Conservation (phyloP, 2,113 vertebrate species). For the Myrmecobius fasciatus region DNA sequence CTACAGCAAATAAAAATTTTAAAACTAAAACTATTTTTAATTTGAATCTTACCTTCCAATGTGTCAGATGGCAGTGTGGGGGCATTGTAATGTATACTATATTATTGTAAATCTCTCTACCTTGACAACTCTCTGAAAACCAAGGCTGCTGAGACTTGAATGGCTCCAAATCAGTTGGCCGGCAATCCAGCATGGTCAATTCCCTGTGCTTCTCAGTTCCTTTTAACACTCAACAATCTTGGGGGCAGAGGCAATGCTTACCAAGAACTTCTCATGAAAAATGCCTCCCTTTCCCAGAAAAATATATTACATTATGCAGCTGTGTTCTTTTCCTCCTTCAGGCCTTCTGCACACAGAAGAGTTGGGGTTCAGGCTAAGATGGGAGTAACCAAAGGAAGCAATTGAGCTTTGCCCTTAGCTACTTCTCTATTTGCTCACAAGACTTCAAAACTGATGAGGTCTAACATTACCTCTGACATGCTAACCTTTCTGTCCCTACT, state of each 20-base stretch:
- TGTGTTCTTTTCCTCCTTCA: neutral
- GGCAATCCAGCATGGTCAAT: neutral
- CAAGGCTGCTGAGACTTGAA: neutral
- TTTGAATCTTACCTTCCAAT: neutral
- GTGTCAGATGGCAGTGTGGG: neutral
- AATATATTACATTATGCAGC: neutral
- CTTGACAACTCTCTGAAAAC: neutral
- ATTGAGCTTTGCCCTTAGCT: neutral
- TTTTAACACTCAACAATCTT: neutral
- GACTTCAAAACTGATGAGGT: neutral
- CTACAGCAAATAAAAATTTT: neutral
- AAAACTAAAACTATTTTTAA: neutral
- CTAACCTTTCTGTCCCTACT: neutral
- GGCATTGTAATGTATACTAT: neutral
- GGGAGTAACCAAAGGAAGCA: neutral
- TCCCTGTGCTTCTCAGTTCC: neutral
- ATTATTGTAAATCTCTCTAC: neutral
- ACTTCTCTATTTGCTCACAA: neutral
- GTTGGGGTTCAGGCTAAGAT: neutral
- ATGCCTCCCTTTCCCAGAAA: neutral
- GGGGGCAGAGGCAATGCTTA: neutral
- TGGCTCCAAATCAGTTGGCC: neutral
- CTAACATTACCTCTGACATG: neutral
- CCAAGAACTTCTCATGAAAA: neutral
- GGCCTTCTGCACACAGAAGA: neutral